Evolutionary conservation across 2,888 invertebrate species (phyloP).

Genomic region (Silvanus unidentatus): DNA sequence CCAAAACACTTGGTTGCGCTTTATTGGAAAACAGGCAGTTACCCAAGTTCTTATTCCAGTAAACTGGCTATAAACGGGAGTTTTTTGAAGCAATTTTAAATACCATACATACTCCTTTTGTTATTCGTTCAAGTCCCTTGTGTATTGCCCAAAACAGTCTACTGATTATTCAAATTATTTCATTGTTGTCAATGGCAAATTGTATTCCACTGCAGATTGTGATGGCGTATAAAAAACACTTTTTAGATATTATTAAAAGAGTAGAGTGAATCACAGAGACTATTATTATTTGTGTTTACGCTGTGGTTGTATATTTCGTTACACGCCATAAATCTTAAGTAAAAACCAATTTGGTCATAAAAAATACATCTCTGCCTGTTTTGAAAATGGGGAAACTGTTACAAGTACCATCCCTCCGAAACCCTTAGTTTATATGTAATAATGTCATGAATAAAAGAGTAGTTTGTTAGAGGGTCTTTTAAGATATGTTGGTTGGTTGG

Average conservation of each 20-base stretch:
- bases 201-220: too few species aligned
- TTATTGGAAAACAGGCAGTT: slow-evolving; percentile 28
- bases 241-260: too few species aligned
- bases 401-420: neutral
- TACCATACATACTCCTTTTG: too few species aligned
- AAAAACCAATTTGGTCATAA: neutral
- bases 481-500: slow-evolving; percentile 16
- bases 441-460: slow-evolving; percentile 20
- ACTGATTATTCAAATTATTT: too few species aligned
- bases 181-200: too few species aligned
- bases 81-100: too few species aligned
- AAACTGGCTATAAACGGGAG: slow-evolving; percentile 1
- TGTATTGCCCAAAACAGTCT: too few species aligned
- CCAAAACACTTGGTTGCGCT: slow-evolving; percentile 20
- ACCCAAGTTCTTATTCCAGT: slow-evolving; percentile 20
- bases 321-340: neutral
- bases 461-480: slow-evolving; percentile 13
- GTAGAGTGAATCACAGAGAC: too few species aligned
- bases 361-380: neutral
- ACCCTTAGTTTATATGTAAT: slow-evolving; percentile 14
- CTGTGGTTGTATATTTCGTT: too few species aligned
- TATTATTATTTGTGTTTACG: too few species aligned
- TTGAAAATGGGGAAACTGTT: slow-evolving; percentile 4
- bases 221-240: too few species aligned
- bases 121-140: too few species aligned